Percentiles rank a stretch among this genome's conserved stretches.
phyloP scores from a whole-genome alignment of 2,797 vertebrate genomes.

The Lutjanus campechanus region DNA sequence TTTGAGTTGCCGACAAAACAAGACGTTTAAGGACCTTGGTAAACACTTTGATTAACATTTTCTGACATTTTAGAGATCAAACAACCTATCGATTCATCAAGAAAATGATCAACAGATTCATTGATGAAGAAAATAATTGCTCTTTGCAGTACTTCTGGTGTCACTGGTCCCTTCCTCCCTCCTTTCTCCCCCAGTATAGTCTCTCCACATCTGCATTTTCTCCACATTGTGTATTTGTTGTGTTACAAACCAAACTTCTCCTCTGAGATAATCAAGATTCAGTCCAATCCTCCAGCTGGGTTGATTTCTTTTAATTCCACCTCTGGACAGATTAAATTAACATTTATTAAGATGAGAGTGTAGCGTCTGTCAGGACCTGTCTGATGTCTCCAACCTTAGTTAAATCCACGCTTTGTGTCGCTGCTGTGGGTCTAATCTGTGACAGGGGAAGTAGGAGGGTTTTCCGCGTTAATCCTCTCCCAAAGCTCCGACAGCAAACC shows the following conservation, averaged over 20 bases:
- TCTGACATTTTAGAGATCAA: no score
- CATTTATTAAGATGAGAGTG: neutral
- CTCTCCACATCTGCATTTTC: no score
- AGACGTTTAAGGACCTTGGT: no score
- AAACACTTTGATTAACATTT: no score
- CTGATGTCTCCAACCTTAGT: neutral
- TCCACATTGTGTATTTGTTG: no score
- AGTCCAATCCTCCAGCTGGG: neutral
- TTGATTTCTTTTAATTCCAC: neutral
- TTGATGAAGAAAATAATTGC: no score
- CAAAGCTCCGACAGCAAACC: constrained; percentile 30
- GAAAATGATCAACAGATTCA: no score
- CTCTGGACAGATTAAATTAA: neutral
- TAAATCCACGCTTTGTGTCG: neutral
- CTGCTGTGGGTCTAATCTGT: constrained; percentile 53
- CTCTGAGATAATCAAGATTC: no score
- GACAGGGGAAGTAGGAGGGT: constrained; percentile 68
- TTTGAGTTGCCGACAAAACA: no score
- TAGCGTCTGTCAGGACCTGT: neutral
- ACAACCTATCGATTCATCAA: no score
- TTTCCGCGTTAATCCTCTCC: constrained; percentile 70
- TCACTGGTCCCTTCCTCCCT: neutral
- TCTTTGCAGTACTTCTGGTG: neutral
- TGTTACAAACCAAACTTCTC: no score
- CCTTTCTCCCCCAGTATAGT: neutral